Evolutionary conservation across 1,140 invertebrate genomes (phyloP), one percentile per base, ranked within the genome.

Genomic region (Rhynchophorus ferrugineus): DNA sequence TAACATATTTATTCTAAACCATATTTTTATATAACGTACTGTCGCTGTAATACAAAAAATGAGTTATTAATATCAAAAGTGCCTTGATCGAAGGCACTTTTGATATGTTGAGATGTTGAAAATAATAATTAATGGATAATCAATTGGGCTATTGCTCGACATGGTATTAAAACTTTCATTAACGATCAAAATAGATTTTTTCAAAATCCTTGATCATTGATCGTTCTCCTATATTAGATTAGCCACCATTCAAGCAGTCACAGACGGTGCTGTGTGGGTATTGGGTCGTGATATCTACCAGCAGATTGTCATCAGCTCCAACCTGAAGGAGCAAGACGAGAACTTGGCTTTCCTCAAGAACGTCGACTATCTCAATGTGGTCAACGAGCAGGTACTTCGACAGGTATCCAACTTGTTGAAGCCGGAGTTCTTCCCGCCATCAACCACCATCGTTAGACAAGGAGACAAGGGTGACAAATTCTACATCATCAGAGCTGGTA

Each of bases 401-500:
- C 91, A 93, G 71, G 89, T 98, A 46, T 87, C 89, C 0, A 91
- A 94, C 66, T 83, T 92, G 43, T 72, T 97, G 29, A 89, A 94
- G 73, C 62, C 89, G 81, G 85, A 89, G 65, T 88, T 89, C 63
- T 97, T 91, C 69, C 79, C 83, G 41, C 78, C 85, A 16, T 89
- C 85, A 6, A 85, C 87, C 1, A 83, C 83, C 58, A 93, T 98
- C 51, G 84, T 98, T n/a, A 73, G 87, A 6, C 90, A 98, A 72
- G 94, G 93, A 0, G 91, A 95, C 39, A 79, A 81, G 49, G 56
- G 95, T 2, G 92, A 98, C 68, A 94, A 93, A 59, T 98, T 98
- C 71, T 98, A 89, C 66, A 94, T 98, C 50, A 95, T 98, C 52
- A 85, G 89, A 49, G 87, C 87, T 14, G 95, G 51, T 54, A n/a